Evolutionary conservation across 1,140 invertebrate genomes (phyloP), one percentile per base, ranked within the genome.

Genomic region (Cydia splendana): DNA sequence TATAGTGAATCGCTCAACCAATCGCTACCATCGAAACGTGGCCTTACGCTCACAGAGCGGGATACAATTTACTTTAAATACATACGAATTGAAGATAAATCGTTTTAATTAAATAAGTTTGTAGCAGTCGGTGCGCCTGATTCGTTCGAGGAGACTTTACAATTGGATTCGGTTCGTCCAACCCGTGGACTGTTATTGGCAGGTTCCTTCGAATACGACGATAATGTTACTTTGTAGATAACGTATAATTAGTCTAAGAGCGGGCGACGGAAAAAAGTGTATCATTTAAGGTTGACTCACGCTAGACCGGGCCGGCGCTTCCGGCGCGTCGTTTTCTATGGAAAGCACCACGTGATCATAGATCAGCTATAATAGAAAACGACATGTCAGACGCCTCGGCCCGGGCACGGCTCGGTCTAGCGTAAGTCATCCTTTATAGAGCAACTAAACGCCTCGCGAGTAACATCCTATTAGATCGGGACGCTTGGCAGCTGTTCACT

Each of bases 31-130:
- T 18, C 20, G 5, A 62, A n/a, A 62, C 20, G 18, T 62, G n/a
- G 20, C 20, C 20, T 62, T 62, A 62, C 6, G 6, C 2, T 13
- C 20, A 62, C 57, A n/a, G 20, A 62, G 57, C 20, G 20, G 2
- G 10, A 62, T 62, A 62, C 57, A 62, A 62, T 62, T 24, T 62
- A 62, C 57, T 62, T 62, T 62, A 62, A 62, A 62, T 62, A 62
- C 57, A 62, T n/a, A 62, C 57, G 57, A 62, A 62, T 62, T 62
- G 57, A 24, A 62, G 57, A 62, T 62, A 62, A 62, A 62, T 62
- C 57, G 57, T 10, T 62, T 62, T 62, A 62, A 62, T 62, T 62
- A 62, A 62, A 62, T 62, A 62, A 62, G 57, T 62, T 62, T 62
- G 57, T 62, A 62, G 57, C 20, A 24, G 15, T 62, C 57, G 53